Evolutionary conservation across 2,888 invertebrate species (phyloP).

Genomic region (Silvanus unidentatus): DNA sequence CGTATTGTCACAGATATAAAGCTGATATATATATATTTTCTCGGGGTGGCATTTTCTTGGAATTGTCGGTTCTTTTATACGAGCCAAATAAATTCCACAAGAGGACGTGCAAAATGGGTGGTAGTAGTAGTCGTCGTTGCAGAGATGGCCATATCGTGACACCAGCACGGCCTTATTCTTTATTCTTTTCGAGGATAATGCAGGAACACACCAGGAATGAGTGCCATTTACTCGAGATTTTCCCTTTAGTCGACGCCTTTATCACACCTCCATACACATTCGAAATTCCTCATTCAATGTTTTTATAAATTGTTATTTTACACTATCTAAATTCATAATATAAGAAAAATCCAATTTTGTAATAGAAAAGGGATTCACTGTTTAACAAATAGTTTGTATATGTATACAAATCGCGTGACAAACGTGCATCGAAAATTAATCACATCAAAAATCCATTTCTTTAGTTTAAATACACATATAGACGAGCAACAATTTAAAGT

Average conservation of each 20-base stretch:
- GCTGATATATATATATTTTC: constrained; percentile 28
- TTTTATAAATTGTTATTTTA: constrained; percentile 1
- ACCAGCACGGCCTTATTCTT: constrained; percentile 6
- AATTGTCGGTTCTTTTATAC: constrained; percentile 35
- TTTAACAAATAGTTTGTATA: too few species aligned
- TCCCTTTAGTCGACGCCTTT: constrained; percentile 6
- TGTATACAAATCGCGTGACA: too few species aligned
- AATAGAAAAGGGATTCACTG: too few species aligned
- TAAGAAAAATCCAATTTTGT: too few species aligned
- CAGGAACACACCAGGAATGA: constrained; percentile 8
- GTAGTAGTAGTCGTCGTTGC: constrained; percentile 24
- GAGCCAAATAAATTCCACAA: constrained; percentile 32
- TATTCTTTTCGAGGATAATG: constrained; percentile 6
- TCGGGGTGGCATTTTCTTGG: constrained; percentile 27
- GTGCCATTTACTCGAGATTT: constrained; percentile 15
- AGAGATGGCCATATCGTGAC: constrained; percentile 31
- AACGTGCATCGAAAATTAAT: too few species aligned
- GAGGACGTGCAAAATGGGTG: constrained; percentile 38
- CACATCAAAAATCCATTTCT: too few species aligned
- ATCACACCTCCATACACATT: neutral
- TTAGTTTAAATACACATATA: too few species aligned
- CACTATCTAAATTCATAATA: neutral
- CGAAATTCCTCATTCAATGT: neutral
- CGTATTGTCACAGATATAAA: constrained; percentile 22
- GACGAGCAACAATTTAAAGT: too few species aligned